Percentiles rank a stretch among this genome's conserved stretches.
phyloP scores from a whole-genome alignment of 2,888 invertebrate genomes.

The Gari tellinella region DNA sequence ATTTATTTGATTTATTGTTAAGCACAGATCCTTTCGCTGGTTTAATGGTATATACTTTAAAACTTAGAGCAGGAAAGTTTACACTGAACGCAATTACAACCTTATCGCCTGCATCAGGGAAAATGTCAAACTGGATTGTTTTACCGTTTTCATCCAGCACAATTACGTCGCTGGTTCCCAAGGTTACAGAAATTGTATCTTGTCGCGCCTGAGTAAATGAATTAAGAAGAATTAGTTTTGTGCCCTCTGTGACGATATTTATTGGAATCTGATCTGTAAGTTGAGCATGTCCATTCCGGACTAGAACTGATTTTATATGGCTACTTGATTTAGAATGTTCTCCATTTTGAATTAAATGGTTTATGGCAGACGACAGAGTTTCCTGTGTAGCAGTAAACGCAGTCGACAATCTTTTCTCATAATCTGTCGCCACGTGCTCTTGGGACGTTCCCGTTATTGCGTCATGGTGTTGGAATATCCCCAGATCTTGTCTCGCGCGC shows the following conservation, averaged over 20 bases:
- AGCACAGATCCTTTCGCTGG: not conserved
- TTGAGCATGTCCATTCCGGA: conserved; percentile 15
- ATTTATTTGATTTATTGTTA: not conserved
- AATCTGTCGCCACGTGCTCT: conserved; percentile 96
- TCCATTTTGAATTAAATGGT: conserved; percentile 17
- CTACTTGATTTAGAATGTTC: not conserved
- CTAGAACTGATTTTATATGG: conserved; percentile 3
- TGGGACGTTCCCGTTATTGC: conserved; percentile 98
- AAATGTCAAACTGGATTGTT: conserved; percentile 29
- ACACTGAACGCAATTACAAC: conserved; percentile 37
- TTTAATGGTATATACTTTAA: conserved; percentile 40
- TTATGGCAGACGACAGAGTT: conserved; percentile 28
- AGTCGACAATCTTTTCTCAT: conserved; percentile 83
- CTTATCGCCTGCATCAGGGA: not conserved
- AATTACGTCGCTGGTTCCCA: conserved; percentile 27
- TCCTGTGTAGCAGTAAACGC: conserved; percentile 38
- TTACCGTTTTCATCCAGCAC: conserved; percentile 30
- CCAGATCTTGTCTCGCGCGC: conserved; percentile 91
- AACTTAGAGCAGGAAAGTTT: conserved; percentile 43
- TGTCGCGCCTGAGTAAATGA: conserved; percentile 39
- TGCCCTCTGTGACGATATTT: conserved; percentile 10
- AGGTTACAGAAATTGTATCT: conserved; percentile 35
- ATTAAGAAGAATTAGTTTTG: conserved; percentile 46
- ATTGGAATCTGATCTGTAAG: conserved; percentile 37
- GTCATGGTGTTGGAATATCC: conserved; percentile 98